Evolutionary conservation across 2,113 vertebrate genomes (phyloP), one percentile per base, ranked within the genome.

Genomic region (Serinus canaria): DNA sequence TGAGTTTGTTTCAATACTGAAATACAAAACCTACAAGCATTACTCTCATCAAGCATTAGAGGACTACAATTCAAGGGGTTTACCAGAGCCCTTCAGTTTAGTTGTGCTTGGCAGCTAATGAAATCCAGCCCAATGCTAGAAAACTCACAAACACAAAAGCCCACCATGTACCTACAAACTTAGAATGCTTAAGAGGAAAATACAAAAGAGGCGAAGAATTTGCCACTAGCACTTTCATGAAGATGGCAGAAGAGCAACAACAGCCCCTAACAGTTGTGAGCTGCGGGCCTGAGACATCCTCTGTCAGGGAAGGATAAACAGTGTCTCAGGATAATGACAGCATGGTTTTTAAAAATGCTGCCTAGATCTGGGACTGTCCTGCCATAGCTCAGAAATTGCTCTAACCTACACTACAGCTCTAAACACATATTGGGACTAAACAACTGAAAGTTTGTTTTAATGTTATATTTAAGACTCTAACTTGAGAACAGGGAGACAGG

Each of bases 381-480:
- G 7, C 16, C 3, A 8, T 1, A 52, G n/a, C 7, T 80, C 21
- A 73, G 43, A 58, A 69, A 52, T 4, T 31, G 15, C 25, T 77
- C 27, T 31, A 41, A 53, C 2, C 5, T 33, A 6, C 4, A 22
- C 9, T 31, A 73, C 22, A 66, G 44, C n/a, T 77, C 60, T 49
- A 28, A 68, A 46, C 1, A 17, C 3, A 2, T 3, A 28, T 0
- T 22, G 1, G 6, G 13, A 82, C 9, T 35, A 14, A n/a, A 7
- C 3, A 21, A 35, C 13, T 19, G 41, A 43, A 43, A 43, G 41
- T 43, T 37, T 6, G 49, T 7, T 69, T 79, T 3, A 79, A 12
- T 11, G 3, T 9, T 17, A 4, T 2, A 47, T 24, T 77, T 39
- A 67, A 55, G 19, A 52, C 6, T 31, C 9, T 4, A 25, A 15